Base-by-base conservation (phyloP, 2,888 invertebrate species). In the Tiliacea citrago region DNA sequence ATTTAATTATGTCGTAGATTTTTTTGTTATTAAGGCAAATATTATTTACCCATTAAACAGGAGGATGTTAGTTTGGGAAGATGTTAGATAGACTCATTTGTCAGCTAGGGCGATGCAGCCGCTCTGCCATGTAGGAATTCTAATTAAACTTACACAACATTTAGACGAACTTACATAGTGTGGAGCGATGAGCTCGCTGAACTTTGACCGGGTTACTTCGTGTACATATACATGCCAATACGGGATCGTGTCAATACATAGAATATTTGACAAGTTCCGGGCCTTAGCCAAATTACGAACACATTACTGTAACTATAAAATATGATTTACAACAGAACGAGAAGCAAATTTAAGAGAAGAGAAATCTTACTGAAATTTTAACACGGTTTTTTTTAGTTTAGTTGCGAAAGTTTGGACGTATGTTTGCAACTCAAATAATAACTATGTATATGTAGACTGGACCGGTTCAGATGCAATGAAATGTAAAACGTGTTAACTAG, bases 111-210 rank as follows among this genome's bases (percentile, higher is more conserved):
- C 83, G 83, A 72, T 77, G 84, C 88, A 84, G 85, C 86, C 82
- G 80, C 88, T 82, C 86, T 88, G 83, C 88, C 88, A 84, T 91
- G 90, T 90, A 90, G 93, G 93, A 93, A 93, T 94, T 93, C 93
- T 93, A 94, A 93, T 94, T 93, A 93, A 93, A 94, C 91, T 94
- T 94, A 93, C 91, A 92, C 92, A 92, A 91, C 93, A 91, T 93
- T 93, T 91, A 90, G 92, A 91, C 87, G 87, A 93, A 93, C 91
- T 93, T 92, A 92, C 91, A 91, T 90, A 91, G 90, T 84, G 83
- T 88, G 86, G 89, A 83, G 88, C 87, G 90, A 92, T 90, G 93
- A 92, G 93, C 89, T 87, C 84, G 82, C 78, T 87, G 90, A 93
- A 93, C 93, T 94, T 93, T 88, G 90, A 88, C 91, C 89, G 89